These are phyloP conservation scores for Blastomussa wellsi DNA, from an alignment of 92 coral and sea anemone genomes.

Conservation along the genomic window DNA sequence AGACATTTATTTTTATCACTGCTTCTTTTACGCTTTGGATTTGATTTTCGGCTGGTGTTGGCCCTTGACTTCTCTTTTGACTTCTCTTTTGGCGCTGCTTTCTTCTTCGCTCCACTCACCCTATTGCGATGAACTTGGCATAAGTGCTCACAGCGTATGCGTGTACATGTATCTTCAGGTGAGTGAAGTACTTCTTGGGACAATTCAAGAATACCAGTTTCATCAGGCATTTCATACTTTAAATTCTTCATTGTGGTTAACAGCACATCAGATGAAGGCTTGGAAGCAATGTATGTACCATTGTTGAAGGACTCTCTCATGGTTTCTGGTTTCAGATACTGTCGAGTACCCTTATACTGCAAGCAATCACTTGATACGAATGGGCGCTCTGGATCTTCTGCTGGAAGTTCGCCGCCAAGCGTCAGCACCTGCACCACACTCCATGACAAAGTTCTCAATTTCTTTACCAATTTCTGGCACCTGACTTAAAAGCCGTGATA, in stretches of 20 bases:
- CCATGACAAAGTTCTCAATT: conserved; percentile 53
- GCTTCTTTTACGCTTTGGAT: conserved; percentile 11
- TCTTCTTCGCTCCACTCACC: conserved; percentile 19
- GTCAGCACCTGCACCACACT: conserved; percentile 63
- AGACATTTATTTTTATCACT: conserved; percentile 21
- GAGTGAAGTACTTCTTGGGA: conserved; percentile 41
- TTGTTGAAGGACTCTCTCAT: conserved; percentile 3
- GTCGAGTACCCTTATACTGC: conserved; percentile 46
- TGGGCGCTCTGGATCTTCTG: conserved; percentile 37
- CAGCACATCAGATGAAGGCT: conserved; percentile 21
- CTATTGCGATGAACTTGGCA: conserved; percentile 39
- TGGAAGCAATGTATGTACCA: conserved; percentile 19
- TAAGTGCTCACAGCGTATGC: conserved; percentile 43
- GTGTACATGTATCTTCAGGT: conserved; percentile 33
- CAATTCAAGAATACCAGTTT: conserved; percentile 27
- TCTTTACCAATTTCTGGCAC: conserved; percentile 48
- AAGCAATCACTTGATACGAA: conserved; percentile 36
- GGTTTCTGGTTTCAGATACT: conserved; percentile 47
- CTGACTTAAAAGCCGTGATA: conserved; percentile 25
- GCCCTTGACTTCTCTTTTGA: too few species aligned
- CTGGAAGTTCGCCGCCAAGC: conserved; percentile 63
- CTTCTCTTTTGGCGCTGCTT: too few species aligned
- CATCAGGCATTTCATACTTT: conserved; percentile 26
- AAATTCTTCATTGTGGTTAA: conserved; percentile 29
- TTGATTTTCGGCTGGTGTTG: not conserved